A percentile compares a stretch with the other conserved stretches of the same genome.
Conservation (phyloP, 2,888 invertebrate species). For the Caenorhabditis becei region DNA sequence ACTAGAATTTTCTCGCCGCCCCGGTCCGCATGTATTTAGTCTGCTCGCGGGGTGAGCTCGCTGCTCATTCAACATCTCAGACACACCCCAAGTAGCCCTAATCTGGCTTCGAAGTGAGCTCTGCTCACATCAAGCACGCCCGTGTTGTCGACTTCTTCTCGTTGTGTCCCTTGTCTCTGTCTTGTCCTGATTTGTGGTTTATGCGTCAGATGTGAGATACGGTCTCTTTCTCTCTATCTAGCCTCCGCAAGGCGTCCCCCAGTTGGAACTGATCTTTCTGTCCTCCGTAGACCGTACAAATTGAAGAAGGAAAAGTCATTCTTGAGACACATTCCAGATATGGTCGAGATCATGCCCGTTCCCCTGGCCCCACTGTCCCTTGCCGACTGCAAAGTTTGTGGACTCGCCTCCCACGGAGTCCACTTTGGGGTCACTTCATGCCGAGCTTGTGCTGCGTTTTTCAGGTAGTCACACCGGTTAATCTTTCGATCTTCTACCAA, state of each 20-base stretch:
- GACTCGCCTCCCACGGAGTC: slow-evolving; percentile 61
- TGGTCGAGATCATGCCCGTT: slow-evolving; percentile 45
- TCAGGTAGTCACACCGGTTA: slow-evolving; percentile 45
- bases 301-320: slow-evolving; percentile 16
- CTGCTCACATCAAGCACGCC: slow-evolving; percentile 48
- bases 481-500: not conserved
- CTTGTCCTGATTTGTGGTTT: slow-evolving; percentile 40
- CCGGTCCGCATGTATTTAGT: slow-evolving; percentile 36
- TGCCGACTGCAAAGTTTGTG: slow-evolving; percentile 54
- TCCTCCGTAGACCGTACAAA: slow-evolving; percentile 27
- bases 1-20: not conserved
- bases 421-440: slow-evolving; percentile 66
- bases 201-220: slow-evolving; percentile 45
- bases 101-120: slow-evolving; percentile 24
- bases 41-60: slow-evolving; percentile 38
- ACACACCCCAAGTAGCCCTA: slow-evolving; percentile 10
- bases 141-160: not conserved
- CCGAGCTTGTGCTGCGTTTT: slow-evolving; percentile 67
- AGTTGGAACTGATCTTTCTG: slow-evolving; percentile 60
- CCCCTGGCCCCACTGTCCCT: not conserved
- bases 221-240: slow-evolving; percentile 23
- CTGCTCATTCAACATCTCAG: slow-evolving; percentile 23
- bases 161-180: not conserved
- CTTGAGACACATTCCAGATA: slow-evolving; percentile 30
- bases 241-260: slow-evolving; percentile 23